Base-by-base conservation (phyloP, 2,113 vertebrate genomes). In the Rhynchomys soricoides region DNA sequence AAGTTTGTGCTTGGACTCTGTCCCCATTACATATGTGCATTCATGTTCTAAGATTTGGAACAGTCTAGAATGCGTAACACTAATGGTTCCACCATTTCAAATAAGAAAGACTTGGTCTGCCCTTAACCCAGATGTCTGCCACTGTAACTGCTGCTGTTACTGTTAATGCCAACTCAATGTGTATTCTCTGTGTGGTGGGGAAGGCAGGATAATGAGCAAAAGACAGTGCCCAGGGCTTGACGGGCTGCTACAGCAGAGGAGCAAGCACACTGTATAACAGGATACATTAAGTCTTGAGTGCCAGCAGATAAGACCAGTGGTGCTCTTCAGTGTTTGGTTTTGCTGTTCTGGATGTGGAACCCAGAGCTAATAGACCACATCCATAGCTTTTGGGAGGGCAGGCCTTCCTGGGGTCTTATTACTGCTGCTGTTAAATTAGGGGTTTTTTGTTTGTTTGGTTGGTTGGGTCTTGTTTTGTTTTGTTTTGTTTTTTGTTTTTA, bases 91-190 rank as follows among this genome's bases (percentile, higher is more conserved):
- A 71, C 31, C 59, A 78, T 55, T 66, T 93, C 29, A 50, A 62
- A 45, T 64, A 64, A 62, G 24, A 64, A 37, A 22, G 5, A 22
- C 29, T 40, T 22, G 15, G 48, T 43, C 71, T 52, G 17, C 43
- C 37, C 29, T 87, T 34, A 24, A 34, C 45, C 66, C 0, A 59
- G 12, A 4, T 9, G 6, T 40, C 64, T 50, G 2, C n/a, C 77
- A 9, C 16, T 3, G 0, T 40, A 31, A 12, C 19, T 13, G 5
- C 4, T 73, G 52, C 12, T 17, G 0, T 40, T 8, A 5, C 26
- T 3, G 34, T 70, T 8, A 21, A 29, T 21, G 1, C 29, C 0
- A 50, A 40, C 3, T 1, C 2, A 0, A 10, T 0, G 0, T 78
- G 0, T 0, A 0, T 10, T 66, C 34, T 10, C 10, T 11, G 34